Conservation (phyloP, 2,797 vertebrate genomes). For the Holocentrus rufus region DNA sequence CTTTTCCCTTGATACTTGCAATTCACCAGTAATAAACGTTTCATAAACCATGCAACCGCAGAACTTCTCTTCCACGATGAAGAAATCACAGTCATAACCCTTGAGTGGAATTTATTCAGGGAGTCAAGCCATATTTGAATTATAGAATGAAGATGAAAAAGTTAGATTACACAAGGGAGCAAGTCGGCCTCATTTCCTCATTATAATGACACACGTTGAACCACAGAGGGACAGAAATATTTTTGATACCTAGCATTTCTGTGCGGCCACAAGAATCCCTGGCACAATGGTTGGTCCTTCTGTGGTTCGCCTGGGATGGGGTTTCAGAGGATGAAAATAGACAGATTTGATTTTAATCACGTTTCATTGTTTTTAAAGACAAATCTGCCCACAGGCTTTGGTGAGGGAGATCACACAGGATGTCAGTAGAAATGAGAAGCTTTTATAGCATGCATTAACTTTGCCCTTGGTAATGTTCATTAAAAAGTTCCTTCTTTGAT, state of each 20-base stretch:
- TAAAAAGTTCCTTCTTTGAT: constrained; percentile 56
- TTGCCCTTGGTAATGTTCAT: constrained; percentile 50
- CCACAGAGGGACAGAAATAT: constrained; percentile 57
- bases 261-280: constrained; percentile 60
- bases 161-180: constrained; percentile 57
- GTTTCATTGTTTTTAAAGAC: constrained; percentile 58
- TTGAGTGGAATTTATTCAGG: constrained; percentile 57
- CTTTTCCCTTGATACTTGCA: constrained; percentile 31
- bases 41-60: constrained; percentile 57
- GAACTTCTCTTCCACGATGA: constrained; percentile 28
- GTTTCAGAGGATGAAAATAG: constrained; percentile 50
- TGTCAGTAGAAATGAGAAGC: constrained; percentile 18
- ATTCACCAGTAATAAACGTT: constrained; percentile 36
- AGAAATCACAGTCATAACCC: constrained; percentile 56
- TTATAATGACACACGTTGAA: constrained; percentile 61
- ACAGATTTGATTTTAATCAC: constrained; percentile 58
- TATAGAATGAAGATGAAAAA: constrained; percentile 56
- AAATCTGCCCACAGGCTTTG: constrained; percentile 37
- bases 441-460: constrained; percentile 34
- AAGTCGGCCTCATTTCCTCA: constrained; percentile 54
- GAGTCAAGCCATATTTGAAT: constrained; percentile 65
- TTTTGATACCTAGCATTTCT: constrained; percentile 73
- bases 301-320: constrained; percentile 49
- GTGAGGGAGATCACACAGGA: constrained; percentile 40
- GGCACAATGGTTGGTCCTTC: constrained; percentile 37